Evolutionary conservation across 2,888 invertebrate genomes (phyloP).

Genomic region (Cephalotes varians): DNA sequence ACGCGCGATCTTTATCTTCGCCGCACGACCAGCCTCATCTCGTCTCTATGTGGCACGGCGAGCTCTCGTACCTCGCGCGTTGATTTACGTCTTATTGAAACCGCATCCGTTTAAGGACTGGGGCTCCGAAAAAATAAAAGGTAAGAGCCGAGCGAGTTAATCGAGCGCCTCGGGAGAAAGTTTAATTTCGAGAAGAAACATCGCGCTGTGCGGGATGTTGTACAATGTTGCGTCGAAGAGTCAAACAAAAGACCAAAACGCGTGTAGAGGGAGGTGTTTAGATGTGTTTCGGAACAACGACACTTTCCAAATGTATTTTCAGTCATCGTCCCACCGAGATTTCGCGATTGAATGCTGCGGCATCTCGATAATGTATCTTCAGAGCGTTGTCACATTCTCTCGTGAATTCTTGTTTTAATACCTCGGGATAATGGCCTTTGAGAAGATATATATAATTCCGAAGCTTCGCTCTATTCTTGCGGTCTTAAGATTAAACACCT

Average conservation of each 20-base stretch:
- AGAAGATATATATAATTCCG: not conserved
- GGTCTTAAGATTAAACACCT: not conserved
- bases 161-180: slow-evolving; percentile 1
- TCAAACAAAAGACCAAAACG: not conserved
- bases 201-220: not conserved
- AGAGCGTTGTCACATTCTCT: not conserved
- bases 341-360: not conserved
- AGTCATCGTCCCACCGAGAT: not conserved
- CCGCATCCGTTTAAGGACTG: not conserved
- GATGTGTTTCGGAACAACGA: not conserved
- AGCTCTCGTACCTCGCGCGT: not conserved
- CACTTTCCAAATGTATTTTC: slow-evolving; percentile 18
- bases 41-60: slow-evolving; percentile 28
- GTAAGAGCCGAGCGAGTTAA: not conserved
- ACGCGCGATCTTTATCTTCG: slow-evolving; percentile 43
- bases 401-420: not conserved
- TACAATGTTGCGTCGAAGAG: not conserved
- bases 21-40: slow-evolving; percentile 7
- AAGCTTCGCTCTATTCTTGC: not conserved
- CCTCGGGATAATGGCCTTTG: not conserved
- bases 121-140: not conserved
- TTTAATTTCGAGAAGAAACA: not conserved
- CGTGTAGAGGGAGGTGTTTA: too few species aligned
- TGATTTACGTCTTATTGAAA: slow-evolving; percentile 35
- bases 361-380: not conserved